Conservation (phyloP, 2,888 invertebrate genomes). For the Xanthorhoe spadicearia region DNA sequence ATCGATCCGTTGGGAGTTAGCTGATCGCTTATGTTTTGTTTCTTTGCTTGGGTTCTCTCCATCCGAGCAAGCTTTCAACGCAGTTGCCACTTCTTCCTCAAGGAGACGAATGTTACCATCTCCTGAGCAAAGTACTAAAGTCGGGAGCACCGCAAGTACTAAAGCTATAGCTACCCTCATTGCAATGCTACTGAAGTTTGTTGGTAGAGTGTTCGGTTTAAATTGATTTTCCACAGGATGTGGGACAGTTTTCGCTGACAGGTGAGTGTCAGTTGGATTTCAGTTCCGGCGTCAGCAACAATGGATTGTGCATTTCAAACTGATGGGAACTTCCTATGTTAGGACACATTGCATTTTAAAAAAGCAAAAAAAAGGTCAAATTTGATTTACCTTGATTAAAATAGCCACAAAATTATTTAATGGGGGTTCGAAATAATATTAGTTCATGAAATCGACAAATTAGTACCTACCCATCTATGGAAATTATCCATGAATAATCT, state of each 20-base stretch:
- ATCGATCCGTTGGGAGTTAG: slow-evolving; percentile 60
- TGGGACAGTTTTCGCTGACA: slow-evolving; percentile 60
- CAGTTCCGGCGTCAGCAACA: slow-evolving; percentile 35
- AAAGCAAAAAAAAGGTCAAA: not conserved
- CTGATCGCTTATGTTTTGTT: slow-evolving; percentile 38
- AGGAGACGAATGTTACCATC: slow-evolving; percentile 76
- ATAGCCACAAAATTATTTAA: not conserved
- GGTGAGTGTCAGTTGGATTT: slow-evolving; percentile 52
- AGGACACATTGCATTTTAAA: not conserved
- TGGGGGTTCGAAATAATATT: not conserved
- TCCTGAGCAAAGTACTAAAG: slow-evolving; percentile 57
- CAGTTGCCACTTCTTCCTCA: slow-evolving; percentile 70
- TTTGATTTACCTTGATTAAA: not conserved
- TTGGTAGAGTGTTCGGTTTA: slow-evolving; percentile 47
- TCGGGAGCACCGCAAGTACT: slow-evolving; percentile 56
- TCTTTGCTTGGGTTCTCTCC: slow-evolving; percentile 38
- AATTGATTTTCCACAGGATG: slow-evolving; percentile 62
- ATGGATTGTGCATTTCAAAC: slow-evolving; percentile 17
- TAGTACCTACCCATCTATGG: not conserved
- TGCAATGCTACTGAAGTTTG: slow-evolving; percentile 42
- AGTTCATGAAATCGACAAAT: not conserved
- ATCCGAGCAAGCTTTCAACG: slow-evolving; percentile 63
- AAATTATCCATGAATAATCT: not conserved
- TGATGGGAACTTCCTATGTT: slow-evolving; percentile 17
- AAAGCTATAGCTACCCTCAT: slow-evolving; percentile 51